These are phyloP conservation scores for Charadrius vociferus DNA, from an alignment of 2,113 vertebrate species.

Conservation along the genomic window DNA sequence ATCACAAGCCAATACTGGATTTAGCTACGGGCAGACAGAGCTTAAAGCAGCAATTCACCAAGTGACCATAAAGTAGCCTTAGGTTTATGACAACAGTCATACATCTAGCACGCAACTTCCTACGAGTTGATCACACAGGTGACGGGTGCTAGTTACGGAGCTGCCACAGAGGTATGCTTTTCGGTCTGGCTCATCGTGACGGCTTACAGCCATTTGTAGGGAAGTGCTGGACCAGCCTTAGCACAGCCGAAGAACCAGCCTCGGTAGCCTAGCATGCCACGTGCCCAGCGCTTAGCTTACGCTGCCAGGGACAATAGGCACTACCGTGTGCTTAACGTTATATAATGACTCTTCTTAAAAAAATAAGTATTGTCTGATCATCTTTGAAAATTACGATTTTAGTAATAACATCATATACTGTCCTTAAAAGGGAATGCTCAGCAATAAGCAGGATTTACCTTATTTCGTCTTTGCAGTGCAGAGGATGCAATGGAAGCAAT, in stretches of 20 bases:
- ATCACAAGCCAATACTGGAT: not conserved
- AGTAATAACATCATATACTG: not conserved
- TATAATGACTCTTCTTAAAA: not conserved
- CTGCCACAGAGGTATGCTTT: not conserved
- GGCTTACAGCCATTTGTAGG: not conserved
- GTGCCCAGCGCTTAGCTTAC: not conserved
- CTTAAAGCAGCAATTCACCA: not conserved
- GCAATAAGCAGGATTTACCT: not conserved
- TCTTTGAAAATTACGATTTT: not conserved
- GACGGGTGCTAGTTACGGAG: not conserved
- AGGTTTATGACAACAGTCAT: not conserved
- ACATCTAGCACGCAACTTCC: not conserved
- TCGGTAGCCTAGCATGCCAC: not conserved
- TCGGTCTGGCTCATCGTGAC: not conserved
- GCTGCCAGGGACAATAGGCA: accelerated
- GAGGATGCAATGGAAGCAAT: not conserved
- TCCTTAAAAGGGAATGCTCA: not conserved
- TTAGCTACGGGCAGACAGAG: not conserved
- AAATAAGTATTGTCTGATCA: not conserved
- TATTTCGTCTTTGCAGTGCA: not conserved
- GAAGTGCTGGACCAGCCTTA: no score
- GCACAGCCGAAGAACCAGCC: not conserved
- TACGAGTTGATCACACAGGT: no score
- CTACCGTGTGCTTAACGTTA: no score
- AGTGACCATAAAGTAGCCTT: not conserved